These are phyloP conservation scores for Athrips mouffetella DNA, from an alignment of 2,888 invertebrate genomes.

Conservation along the genomic window DNA sequence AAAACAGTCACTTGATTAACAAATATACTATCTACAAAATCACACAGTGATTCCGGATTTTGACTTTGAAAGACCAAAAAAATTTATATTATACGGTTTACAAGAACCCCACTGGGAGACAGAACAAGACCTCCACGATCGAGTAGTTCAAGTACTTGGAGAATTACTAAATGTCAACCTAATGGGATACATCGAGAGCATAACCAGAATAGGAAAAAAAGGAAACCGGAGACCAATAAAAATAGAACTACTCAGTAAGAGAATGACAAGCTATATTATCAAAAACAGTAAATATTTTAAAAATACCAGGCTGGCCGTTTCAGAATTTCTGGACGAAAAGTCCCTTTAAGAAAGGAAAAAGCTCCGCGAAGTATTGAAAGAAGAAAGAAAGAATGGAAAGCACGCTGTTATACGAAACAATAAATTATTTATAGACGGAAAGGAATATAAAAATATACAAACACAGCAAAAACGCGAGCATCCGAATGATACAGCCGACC, in stretches of 20 bases:
- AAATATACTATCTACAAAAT: not conserved
- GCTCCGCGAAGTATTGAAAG: not conserved
- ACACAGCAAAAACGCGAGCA: not conserved
- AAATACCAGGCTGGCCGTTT: slow-evolving; percentile 8
- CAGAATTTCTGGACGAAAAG: not conserved
- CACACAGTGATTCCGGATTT: not conserved
- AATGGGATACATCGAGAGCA: not conserved
- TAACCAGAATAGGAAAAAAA: not conserved
- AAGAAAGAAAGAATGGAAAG: not conserved
- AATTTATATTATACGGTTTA: not conserved
- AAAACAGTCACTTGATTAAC: not conserved
- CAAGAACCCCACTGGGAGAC: not conserved
- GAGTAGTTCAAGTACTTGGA: not conserved
- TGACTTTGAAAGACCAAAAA: not conserved
- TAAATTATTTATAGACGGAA: slow-evolving; percentile 1
- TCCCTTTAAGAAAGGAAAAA: not conserved
- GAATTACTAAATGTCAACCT: not conserved
- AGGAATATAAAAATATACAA: not conserved
- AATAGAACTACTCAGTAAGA: slow-evolving; percentile 16
- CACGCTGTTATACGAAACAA: not conserved
- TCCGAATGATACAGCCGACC: not conserved
- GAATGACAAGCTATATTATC: slow-evolving; percentile 12
- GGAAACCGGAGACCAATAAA: not conserved
- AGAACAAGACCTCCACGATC: not conserved
- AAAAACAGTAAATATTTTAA: slow-evolving; percentile 1